Conservation (phyloP, 2,888 invertebrate genomes). For the Harmothoe impar region DNA sequence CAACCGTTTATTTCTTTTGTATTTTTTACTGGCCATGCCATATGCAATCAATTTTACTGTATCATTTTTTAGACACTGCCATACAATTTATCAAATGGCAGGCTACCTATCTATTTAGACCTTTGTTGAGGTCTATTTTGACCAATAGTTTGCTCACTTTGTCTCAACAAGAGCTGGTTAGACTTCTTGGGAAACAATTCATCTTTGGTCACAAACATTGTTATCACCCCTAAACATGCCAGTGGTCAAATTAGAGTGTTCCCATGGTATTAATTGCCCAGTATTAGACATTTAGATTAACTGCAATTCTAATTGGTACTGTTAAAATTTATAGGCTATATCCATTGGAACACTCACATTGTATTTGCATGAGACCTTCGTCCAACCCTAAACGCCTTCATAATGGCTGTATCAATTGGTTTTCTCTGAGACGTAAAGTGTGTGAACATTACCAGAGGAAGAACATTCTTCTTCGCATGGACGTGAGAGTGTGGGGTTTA, state of each 20-base stretch:
- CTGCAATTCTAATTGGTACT: too few species aligned
- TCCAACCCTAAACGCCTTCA: neutral
- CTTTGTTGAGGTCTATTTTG: neutral
- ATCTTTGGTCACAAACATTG: neutral
- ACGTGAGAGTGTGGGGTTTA: neutral
- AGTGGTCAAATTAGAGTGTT: neutral
- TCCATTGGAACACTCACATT: neutral
- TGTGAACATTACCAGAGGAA: neutral
- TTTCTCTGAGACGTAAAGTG: neutral
- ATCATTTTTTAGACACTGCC: too few species aligned
- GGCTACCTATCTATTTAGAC: neutral
- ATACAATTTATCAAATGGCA: too few species aligned
- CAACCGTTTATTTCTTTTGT: neutral
- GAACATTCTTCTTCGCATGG: neutral
- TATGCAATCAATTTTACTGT: too few species aligned
- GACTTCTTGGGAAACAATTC: neutral
- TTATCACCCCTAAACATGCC: neutral
- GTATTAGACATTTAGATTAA: too few species aligned
- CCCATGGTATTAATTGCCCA: neutral
- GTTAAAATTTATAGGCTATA: neutral
- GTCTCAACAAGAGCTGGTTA: too few species aligned
- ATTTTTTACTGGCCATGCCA: too few species aligned
- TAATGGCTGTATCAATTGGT: slow-evolving; percentile 24
- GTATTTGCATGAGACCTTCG: neutral
- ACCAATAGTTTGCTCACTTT: too few species aligned